Base-by-base conservation (phyloP, 2,113 vertebrate species). In the Tragulus kanchil region DNA sequence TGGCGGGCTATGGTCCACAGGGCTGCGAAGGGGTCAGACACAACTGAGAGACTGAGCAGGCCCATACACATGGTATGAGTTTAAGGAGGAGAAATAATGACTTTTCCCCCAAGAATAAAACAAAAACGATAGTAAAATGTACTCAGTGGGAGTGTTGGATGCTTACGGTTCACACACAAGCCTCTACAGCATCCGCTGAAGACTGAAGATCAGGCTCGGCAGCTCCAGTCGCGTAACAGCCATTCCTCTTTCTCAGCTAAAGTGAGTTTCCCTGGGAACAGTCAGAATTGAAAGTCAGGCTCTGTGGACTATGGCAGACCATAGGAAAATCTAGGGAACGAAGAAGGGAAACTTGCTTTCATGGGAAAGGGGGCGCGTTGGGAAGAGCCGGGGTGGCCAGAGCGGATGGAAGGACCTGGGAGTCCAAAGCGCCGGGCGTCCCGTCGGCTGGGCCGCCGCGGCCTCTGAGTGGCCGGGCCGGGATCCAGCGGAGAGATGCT, bases 151-250 rank as follows among this genome's bases (percentile, higher is more conserved):
- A 23, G 48, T 15, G 36, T 1, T 6, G 64, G 15, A 16, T 1
- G 5, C 62, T 7, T 0, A 5, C 6, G 8, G 14, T 9, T 45
- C 81, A 25, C 26, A 0, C 64, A 1, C 25, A 6, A n/a, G 36
- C 50, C 48, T 42, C 14, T 62, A 54, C 0, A 5, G 79, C 54
- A 1, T 11, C 26, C 19, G 3, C 25, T 9, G 8, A 7, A 23
- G 54, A 14, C 73, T 16, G n/a, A 48, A 12, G 6, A 77, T 23
- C 19, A 36, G 31, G 19, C n/a, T 31, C 58, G 77, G n/a, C 78
- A 58, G 23, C 54, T 58, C 25, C n/a, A 81, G 21, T 58, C 23
- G 14, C 25, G 36, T 8, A 58, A 58, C 8, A 81, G 11, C 52
- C 31, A 13, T 10, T 58, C 25, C 56, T 14, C n/a, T 56, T 81